Percentiles rank a stretch among this genome's conserved stretches.
These are phyloP conservation scores for Crocidura indochinensis DNA, from an alignment of 2,797 vertebrate species.

Conservation along the genomic window DNA sequence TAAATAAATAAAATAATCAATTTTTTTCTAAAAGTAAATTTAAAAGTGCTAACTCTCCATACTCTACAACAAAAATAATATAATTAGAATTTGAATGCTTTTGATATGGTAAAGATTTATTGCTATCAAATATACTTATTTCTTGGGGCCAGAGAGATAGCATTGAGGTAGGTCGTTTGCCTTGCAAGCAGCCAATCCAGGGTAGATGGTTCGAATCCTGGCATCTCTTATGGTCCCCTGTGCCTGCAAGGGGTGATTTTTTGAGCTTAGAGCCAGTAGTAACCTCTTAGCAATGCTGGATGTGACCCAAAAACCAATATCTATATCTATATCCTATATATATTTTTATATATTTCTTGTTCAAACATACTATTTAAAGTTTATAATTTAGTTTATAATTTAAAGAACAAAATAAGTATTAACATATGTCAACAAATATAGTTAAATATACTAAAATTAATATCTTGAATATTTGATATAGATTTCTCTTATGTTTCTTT, in stretches of 20 bases:
- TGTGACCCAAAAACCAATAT: too few species aligned
- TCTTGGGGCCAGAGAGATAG: too few species aligned
- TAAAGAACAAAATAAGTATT: slow-evolving; percentile 20
- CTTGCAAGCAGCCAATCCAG: too few species aligned
- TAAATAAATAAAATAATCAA: neutral
- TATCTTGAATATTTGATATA: neutral
- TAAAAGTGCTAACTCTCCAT: neutral
- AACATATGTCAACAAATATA: slow-evolving; percentile 14
- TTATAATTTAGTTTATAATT: neutral
- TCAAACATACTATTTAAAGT: neutral
- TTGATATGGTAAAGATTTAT: neutral
- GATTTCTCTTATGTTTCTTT: neutral
- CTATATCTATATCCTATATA: too few species aligned
- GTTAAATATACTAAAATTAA: slow-evolving; percentile 17
- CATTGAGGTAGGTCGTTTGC: too few species aligned
- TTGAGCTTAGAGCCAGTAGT: too few species aligned
- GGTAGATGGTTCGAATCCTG: too few species aligned
- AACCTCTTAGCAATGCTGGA: too few species aligned
- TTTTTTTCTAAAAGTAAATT: neutral
- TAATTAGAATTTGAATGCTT: neutral
- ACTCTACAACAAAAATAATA: neutral
- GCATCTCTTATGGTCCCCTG: too few species aligned
- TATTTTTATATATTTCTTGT: neutral
- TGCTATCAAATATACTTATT: neutral
- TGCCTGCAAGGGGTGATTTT: too few species aligned